Evolutionary conservation across 2,797 vertebrate genomes (phyloP).

Genomic region (Perodicticus potto): DNA sequence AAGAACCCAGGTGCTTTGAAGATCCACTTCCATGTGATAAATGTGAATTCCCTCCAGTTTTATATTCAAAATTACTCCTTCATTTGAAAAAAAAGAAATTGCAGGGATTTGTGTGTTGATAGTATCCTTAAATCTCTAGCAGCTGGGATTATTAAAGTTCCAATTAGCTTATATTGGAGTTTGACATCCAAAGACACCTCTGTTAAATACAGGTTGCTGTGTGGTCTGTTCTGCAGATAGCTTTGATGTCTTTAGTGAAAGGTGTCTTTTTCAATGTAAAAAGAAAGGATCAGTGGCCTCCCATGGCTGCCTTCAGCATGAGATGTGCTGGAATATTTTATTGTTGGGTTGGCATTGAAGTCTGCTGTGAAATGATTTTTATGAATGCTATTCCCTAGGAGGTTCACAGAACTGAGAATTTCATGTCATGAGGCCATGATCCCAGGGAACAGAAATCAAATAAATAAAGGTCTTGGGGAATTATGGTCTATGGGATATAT

Average conservation of each 20-base stretch:
- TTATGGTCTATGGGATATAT: slow-evolving; percentile 78
- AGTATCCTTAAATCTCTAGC: not conserved
- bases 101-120: not conserved
- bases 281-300: slow-evolving; percentile 69
- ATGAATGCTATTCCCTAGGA: slow-evolving; percentile 80
- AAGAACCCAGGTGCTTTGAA: not conserved
- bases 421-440: slow-evolving; percentile 77
- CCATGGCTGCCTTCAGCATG: slow-evolving; percentile 27
- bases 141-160: slow-evolving; percentile 61
- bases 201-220: slow-evolving; percentile 44
- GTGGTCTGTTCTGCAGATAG: slow-evolving; percentile 17
- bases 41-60: slow-evolving; percentile 41
- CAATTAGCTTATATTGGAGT: slow-evolving; percentile 55
- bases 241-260: slow-evolving; percentile 77
- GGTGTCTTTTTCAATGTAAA: slow-evolving; percentile 70
- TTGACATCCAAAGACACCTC: slow-evolving; percentile 42
- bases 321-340: slow-evolving; percentile 80
- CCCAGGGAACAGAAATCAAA: slow-evolving; percentile 77
- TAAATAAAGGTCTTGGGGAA: slow-evolving; percentile 82
- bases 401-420: slow-evolving; percentile 76
- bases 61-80: slow-evolving; percentile 64
- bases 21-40: not conserved
- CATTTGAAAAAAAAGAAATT: not conserved
- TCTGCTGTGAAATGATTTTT: slow-evolving; percentile 80
- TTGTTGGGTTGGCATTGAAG: slow-evolving; percentile 79